These are phyloP conservation scores for Sphaerophoria rueppellii DNA, from an alignment of 2,888 invertebrate species.

Conservation along the genomic window DNA sequence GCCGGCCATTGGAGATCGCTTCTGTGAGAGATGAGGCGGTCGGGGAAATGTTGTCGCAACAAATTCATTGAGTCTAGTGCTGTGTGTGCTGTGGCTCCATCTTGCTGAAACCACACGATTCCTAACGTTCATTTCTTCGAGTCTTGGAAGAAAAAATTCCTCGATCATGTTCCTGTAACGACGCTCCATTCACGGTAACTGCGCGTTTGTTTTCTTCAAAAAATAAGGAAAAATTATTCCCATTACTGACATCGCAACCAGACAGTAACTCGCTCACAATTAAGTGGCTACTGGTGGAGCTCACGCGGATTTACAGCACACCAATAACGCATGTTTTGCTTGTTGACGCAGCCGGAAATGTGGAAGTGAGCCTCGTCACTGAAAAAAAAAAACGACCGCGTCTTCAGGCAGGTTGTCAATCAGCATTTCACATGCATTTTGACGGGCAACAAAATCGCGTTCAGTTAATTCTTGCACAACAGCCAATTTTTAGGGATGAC, in stretches of 20 bases:
- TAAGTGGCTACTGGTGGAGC: slow-evolving; percentile 1
- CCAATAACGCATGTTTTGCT: too few species aligned
- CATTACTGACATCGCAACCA: too few species aligned
- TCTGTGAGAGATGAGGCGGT: background rate
- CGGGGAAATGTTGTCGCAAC: background rate
- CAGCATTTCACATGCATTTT: too few species aligned
- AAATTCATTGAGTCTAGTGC: too few species aligned
- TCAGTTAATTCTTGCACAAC: too few species aligned
- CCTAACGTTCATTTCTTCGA: slow-evolving; percentile 1
- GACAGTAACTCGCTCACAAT: background rate
- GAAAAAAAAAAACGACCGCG: too few species aligned
- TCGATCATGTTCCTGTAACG: slow-evolving; percentile 4
- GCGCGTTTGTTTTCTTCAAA: slow-evolving; percentile 9
- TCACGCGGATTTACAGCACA: background rate
- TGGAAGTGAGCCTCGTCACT: slow-evolving; percentile 16
- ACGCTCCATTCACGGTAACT: slow-evolving; percentile 1
- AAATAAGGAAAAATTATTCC: background rate
- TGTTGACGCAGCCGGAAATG: slow-evolving; percentile 6
- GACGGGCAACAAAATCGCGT: too few species aligned
- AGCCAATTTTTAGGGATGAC: background rate
- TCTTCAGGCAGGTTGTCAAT: too few species aligned
- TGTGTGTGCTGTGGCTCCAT: too few species aligned
- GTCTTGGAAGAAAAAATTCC: slow-evolving; percentile 9
- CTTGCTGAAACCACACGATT: slow-evolving; percentile 3
- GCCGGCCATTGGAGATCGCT: too few species aligned